These are phyloP conservation scores for Latrodectus hesperus DNA, from an alignment of 2,888 invertebrate genomes.

Conservation along the genomic window DNA sequence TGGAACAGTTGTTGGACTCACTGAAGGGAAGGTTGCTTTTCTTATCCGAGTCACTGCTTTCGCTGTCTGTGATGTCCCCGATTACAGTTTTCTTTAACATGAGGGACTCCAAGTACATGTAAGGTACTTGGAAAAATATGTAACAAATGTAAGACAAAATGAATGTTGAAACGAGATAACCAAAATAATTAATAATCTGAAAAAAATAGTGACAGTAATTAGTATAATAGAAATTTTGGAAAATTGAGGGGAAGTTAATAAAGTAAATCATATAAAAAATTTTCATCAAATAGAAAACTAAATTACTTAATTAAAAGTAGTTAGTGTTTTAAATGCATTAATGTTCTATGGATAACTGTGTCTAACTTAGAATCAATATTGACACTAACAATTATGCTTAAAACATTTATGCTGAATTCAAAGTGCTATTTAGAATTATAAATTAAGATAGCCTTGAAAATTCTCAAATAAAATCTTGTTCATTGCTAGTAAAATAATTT, in stretches of 20 bases:
- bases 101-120: constrained; percentile 50
- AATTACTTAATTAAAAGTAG: too few relatives aligned
- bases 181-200: constrained; percentile 63
- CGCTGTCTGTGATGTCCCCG: not conserved
- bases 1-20: constrained; percentile 35
- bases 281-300: too few relatives aligned
- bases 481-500: too few relatives aligned
- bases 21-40: constrained; percentile 7
- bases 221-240: not conserved
- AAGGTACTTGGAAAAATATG: constrained; percentile 67
- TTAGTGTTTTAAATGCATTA: too few relatives aligned
- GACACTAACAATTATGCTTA: too few relatives aligned
- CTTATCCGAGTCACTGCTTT: constrained; percentile 15
- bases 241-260: not conserved
- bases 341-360: too few relatives aligned
- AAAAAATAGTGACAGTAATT: not conserved
- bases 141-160: constrained; percentile 54
- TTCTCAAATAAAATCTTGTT: too few relatives aligned
- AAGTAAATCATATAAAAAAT: not conserved
- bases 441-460: too few relatives aligned
- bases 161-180: constrained; percentile 45
- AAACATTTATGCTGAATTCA: too few relatives aligned
- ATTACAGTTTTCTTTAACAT: constrained; percentile 14
- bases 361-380: too few relatives aligned
- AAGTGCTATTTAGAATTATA: too few relatives aligned